Percentiles rank a stretch among this genome's conserved stretches.
phyloP scores from a whole-genome alignment of 1,140 invertebrate genomes.

The Drosophila athabasca region DNA sequence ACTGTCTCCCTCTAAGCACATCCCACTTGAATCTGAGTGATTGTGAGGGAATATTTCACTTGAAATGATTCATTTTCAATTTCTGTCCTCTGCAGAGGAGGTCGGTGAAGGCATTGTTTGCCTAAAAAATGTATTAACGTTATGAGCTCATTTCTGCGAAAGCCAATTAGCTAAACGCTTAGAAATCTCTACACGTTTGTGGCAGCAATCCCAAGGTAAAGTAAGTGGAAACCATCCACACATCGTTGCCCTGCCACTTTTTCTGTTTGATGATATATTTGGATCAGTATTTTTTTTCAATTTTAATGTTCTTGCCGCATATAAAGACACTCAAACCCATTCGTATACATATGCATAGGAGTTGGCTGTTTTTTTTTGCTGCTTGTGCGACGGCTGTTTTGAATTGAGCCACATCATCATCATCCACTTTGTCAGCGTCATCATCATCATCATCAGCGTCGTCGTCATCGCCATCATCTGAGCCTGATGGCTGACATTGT shows the following conservation, averaged over 20 bases:
- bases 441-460: slow-evolving; percentile 44
- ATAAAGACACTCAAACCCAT: no score
- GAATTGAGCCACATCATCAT: slow-evolving; percentile 73
- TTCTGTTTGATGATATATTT: slow-evolving; percentile 25
- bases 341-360: slow-evolving; percentile 21
- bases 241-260: slow-evolving; percentile 3
- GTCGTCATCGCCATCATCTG: slow-evolving; percentile 53
- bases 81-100: slow-evolving; percentile 33
- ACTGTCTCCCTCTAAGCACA: slow-evolving; percentile 42
- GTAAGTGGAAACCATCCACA: slow-evolving; percentile 38
- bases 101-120: slow-evolving; percentile 43
- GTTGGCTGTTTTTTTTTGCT: slow-evolving; percentile 20
- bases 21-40: slow-evolving; percentile 34
- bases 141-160: slow-evolving; percentile 47
- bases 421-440: slow-evolving; percentile 62
- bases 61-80: slow-evolving; percentile 63
- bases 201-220: slow-evolving; percentile 18
- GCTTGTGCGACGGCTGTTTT: slow-evolving; percentile 55
- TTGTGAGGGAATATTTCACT: slow-evolving; percentile 49
- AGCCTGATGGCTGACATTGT: slow-evolving; percentile 76
- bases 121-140: slow-evolving; percentile 63
- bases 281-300: slow-evolving; percentile 27
- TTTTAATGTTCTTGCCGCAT: slow-evolving; percentile 37
- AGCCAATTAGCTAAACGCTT: slow-evolving; percentile 54
- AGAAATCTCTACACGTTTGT: slow-evolving; percentile 34